Evolutionary conservation across 2,888 invertebrate genomes (phyloP).

Genomic region (Tiphia femorata): DNA sequence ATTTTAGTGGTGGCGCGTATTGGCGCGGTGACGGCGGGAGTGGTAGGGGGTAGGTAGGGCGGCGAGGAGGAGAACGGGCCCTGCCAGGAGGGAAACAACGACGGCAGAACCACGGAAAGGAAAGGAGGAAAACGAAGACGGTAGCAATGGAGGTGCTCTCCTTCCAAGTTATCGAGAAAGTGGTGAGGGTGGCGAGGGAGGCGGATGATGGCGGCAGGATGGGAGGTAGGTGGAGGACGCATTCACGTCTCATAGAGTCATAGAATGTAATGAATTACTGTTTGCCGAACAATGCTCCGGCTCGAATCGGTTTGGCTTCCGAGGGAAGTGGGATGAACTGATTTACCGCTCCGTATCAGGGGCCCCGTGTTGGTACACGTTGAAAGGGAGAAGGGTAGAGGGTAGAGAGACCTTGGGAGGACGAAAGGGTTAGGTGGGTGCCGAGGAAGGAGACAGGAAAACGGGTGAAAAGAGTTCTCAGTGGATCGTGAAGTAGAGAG

Average conservation of each 20-base stretch:
- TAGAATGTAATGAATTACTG: slow-evolving; percentile 60
- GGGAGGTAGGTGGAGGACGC: slow-evolving; percentile 25
- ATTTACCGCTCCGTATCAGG: slow-evolving; percentile 50
- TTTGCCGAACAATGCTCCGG: slow-evolving; percentile 56
- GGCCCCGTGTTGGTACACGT: slow-evolving; percentile 17
- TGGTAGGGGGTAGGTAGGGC: slow-evolving; percentile 2
- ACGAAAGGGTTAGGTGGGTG: neutral
- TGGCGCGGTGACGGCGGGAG: slow-evolving; percentile 2
- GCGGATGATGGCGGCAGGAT: too few species aligned
- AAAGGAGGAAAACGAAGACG: slow-evolving; percentile 27
- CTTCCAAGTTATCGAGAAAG: slow-evolving; percentile 36
- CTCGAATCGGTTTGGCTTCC: slow-evolving; percentile 38
- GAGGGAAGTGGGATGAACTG: slow-evolving; percentile 46
- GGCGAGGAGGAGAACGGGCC: too few species aligned
- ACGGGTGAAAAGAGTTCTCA: too few species aligned
- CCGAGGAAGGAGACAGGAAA: slow-evolving; percentile 5
- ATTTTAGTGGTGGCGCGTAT: neutral
- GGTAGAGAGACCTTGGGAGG: neutral
- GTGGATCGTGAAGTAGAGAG: neutral
- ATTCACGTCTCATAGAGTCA: slow-evolving; percentile 52
- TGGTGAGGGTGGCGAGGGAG: too few species aligned
- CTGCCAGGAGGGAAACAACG: neutral
- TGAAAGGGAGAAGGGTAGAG: neutral
- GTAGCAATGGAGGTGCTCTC: slow-evolving; percentile 21
- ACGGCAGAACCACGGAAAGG: neutral